Percentiles rank a stretch among this genome's conserved stretches.
phyloP scores from a whole-genome alignment of 2,113 vertebrate genomes.

The Pelvicachromis taeniatus region DNA sequence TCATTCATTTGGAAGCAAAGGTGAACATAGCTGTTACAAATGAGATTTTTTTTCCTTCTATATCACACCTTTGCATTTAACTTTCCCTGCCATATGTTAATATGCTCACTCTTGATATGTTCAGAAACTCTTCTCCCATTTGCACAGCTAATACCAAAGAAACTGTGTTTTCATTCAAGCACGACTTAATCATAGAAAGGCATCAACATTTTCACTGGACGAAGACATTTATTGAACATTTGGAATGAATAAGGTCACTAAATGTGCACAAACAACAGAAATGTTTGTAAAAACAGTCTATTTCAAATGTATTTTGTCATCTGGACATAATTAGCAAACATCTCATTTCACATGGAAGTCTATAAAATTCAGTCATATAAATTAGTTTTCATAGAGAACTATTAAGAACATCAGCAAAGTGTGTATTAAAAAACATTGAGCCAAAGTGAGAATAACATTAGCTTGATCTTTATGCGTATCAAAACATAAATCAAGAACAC shows the following conservation, averaged over 20 bases:
- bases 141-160: conserved; percentile 25
- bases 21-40: conserved; percentile 19
- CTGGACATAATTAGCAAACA: neutral
- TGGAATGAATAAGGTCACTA: neutral
- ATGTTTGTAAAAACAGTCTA: neutral
- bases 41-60: neutral
- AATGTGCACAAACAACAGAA: neutral
- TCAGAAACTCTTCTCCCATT: conserved; percentile 28
- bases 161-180: neutral
- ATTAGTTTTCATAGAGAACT: too few species aligned
- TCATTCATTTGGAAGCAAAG: conserved; percentile 20
- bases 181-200: neutral
- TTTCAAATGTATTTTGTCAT: neutral
- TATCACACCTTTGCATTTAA: conserved; percentile 17
- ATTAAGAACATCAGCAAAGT: too few species aligned
- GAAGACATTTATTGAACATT: neutral
- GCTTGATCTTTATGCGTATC: neutral
- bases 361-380: too few species aligned
- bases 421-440: too few species aligned
- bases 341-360: too few species aligned
- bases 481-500: neutral
- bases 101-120: conserved; percentile 37
- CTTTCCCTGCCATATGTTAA: neutral
- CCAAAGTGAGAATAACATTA: neutral
- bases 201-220: neutral